Evolutionary conservation across 2,888 invertebrate genomes (phyloP), one percentile per base, ranked within the genome.

Genomic region (Folsomia manolachei): DNA sequence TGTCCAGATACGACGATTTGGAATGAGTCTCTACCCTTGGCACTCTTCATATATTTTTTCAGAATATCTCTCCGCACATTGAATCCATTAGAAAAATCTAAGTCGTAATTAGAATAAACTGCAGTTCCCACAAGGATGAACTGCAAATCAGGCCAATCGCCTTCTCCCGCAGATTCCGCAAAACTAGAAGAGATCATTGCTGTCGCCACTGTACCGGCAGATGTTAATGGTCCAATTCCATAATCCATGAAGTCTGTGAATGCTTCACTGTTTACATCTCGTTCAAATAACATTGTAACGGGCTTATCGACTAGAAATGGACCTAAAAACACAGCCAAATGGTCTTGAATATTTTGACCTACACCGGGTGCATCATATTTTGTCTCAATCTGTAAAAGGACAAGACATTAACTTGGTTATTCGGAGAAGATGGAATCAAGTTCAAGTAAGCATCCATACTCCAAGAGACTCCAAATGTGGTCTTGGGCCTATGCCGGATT

Each of bases 71-170:
- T 71, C 19, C 71, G 53, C 1, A 79, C 68, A 51, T 79, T 72
- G 27, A 79, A 79, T 0, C 71, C 79, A 19, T 71, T 71, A 0
- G 79, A 71, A 69, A 79, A 73, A 60, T 78, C 72, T 25, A 71
- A 63, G 7, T 74, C 78, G 71, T 74, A 74, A 27, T 67, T 69
- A 1, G 56, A 24, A 23, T 79, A 76, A 25, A 78, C 69, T 24
- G 72, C 74, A 18, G 68, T 71, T 2, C 76, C 73, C 1, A 72
- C 27, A 11, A 72, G 21, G 14, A 77, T 71, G 18, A 69, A 70
- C 23, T 79, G 79, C 51, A 78, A 69, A 68, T 79, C 79, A 2
- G 80, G 78, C 77, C 78, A 80, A 61, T 78, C 71, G 19, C 75
- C 77, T 67, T 73, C 69, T 0, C 80, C 80, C 1, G 71, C 68